phyloP scores from a whole-genome alignment of 2,888 invertebrate genomes.

The Micoletzkya japonica region DNA sequence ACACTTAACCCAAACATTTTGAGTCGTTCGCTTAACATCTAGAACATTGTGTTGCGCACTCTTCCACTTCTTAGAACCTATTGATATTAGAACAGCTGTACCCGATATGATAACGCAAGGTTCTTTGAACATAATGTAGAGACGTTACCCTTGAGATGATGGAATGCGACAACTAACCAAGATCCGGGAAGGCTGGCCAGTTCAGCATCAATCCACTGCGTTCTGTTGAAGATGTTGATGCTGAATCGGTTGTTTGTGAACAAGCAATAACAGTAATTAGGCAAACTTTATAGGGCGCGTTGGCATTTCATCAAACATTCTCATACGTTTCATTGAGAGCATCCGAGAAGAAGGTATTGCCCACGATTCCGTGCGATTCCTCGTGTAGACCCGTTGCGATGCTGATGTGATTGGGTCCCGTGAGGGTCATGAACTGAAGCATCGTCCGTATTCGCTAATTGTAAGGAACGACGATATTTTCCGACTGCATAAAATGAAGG shows the following conservation, averaged over 20 bases:
- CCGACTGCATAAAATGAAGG: too few relatives aligned
- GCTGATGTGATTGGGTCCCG: constrained; percentile 17
- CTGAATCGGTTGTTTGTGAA: too few relatives aligned
- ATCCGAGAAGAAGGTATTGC: constrained; percentile 47
- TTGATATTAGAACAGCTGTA: too few relatives aligned
- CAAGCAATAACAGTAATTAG: too few relatives aligned
- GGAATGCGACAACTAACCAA: neutral
- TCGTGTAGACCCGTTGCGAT: constrained; percentile 38
- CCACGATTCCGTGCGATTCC: constrained; percentile 47
- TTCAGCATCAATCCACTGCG: neutral
- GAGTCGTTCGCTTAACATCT: too few relatives aligned
- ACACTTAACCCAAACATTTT: too few relatives aligned
- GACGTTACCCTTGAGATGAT: constrained; percentile 11
- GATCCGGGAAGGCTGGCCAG: neutral
- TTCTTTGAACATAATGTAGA: constrained; percentile 19
- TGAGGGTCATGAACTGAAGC: too few relatives aligned
- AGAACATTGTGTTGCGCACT: too few relatives aligned
- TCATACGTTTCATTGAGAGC: constrained; percentile 36
- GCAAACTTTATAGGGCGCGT: neutral
- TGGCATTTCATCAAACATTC: neutral
- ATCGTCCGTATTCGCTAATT: too few relatives aligned
- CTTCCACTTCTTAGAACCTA: too few relatives aligned
- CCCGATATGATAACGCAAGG: constrained; percentile 7
- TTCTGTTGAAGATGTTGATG: too few relatives aligned
- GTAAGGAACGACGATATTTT: too few relatives aligned